Evolutionary conservation across 2,888 invertebrate species (phyloP).

Genomic region (Drosophila kuntzei): DNA sequence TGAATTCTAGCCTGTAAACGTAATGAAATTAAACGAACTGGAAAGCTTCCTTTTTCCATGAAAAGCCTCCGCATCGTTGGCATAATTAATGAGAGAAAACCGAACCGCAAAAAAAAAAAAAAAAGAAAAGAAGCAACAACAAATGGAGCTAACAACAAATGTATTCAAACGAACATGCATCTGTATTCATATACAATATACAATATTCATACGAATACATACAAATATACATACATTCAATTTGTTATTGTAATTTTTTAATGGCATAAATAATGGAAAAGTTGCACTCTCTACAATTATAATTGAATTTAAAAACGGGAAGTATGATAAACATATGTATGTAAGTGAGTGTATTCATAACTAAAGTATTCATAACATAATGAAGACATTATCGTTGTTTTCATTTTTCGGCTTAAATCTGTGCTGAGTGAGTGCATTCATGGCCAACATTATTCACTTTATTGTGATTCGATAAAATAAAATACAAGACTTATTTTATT

Average conservation of each 20-base stretch:
- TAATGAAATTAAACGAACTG: constrained; percentile 74
- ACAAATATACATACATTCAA: constrained; percentile 27
- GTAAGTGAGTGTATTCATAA: constrained; percentile 23
- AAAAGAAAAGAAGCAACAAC: constrained; percentile 1
- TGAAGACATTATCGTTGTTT: constrained; percentile 12
- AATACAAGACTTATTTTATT: no score
- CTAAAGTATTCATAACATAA: constrained; percentile 18
- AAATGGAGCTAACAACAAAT: constrained; percentile 25
- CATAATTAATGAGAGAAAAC: constrained; percentile 76
- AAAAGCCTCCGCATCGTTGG: constrained; percentile 60
- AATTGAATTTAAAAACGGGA: constrained; percentile 37
- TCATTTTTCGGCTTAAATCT: not conserved
- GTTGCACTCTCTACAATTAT: constrained; percentile 9
- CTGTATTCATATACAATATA: constrained; percentile 14
- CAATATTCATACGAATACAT: not conserved
- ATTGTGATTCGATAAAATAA: constrained; percentile 1
- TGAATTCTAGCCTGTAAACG: constrained; percentile 67
- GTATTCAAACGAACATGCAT: constrained; percentile 31
- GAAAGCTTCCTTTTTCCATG: constrained; percentile 74
- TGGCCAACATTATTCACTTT: not conserved
- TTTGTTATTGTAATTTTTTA: constrained; percentile 43
- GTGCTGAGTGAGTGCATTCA: constrained; percentile 3
- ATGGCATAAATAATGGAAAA: constrained; percentile 40
- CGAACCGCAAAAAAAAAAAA: constrained; percentile 31
- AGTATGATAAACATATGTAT: constrained; percentile 17